phyloP scores from a whole-genome alignment of 1,140 invertebrate genomes.

The Procambarus clarkii region DNA sequence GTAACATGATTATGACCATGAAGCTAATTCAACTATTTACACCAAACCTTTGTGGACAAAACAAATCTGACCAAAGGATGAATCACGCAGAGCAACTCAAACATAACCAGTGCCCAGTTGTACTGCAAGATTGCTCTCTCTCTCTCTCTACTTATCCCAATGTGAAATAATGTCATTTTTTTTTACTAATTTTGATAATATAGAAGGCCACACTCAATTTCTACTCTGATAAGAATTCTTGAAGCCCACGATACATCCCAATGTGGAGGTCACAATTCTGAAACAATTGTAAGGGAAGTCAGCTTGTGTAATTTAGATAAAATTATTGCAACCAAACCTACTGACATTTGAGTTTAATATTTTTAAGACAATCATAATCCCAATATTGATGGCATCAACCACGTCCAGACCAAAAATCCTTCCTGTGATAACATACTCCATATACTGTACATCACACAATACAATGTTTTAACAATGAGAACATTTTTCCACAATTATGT shows the following conservation, averaged over 20 bases:
- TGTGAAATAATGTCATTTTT: not conserved
- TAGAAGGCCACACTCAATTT: not conserved
- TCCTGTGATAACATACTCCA: not conserved
- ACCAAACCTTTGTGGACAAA: slow-evolving; percentile 56
- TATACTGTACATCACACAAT: not conserved
- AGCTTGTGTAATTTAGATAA: not conserved
- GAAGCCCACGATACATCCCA: not conserved
- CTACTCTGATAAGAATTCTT: not conserved
- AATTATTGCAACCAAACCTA: not conserved
- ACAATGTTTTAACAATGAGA: not conserved
- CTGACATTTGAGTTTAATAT: not conserved
- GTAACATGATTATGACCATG: slow-evolving; percentile 27
- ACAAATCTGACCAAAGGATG: slow-evolving; percentile 27
- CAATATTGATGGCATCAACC: too few relatives aligned
- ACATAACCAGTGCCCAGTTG: not conserved
- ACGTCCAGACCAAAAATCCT: not conserved
- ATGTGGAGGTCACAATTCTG: not conserved
- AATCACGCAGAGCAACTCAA: slow-evolving; percentile 38
- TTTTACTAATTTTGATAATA: not conserved
- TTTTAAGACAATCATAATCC: not conserved
- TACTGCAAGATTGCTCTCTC: not conserved
- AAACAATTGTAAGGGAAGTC: not conserved
- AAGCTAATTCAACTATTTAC: slow-evolving; percentile 33
- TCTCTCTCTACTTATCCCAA: not conserved
- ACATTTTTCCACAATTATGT: not conserved